These are phyloP conservation scores for Lordiphosa andalusiaca DNA, from an alignment of 2,888 invertebrate genomes.

Conservation along the genomic window DNA sequence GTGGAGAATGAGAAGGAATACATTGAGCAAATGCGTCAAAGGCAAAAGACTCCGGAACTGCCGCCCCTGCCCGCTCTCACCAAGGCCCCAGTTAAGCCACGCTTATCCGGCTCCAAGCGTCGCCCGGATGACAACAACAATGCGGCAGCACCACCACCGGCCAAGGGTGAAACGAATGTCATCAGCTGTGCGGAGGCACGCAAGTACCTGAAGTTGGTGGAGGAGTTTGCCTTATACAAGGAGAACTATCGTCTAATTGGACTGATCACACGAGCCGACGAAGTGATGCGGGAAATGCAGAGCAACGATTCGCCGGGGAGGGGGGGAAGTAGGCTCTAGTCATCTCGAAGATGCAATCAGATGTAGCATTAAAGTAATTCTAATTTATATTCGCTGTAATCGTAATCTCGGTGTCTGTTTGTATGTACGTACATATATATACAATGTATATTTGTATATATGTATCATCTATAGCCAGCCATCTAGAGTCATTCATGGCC, in stretches of 20 bases:
- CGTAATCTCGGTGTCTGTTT: slow-evolving; percentile 7
- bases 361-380: slow-evolving; percentile 43
- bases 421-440: not conserved
- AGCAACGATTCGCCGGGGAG: slow-evolving; percentile 55
- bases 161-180: slow-evolving; percentile 12
- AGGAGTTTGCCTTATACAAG: slow-evolving; percentile 76
- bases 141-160: not conserved
- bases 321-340: slow-evolving; percentile 18
- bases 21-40: slow-evolving; percentile 56
- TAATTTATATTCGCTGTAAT: slow-evolving; percentile 17
- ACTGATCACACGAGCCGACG: slow-evolving; percentile 76
- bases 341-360: slow-evolving; percentile 67
- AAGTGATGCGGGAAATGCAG: slow-evolving; percentile 69
- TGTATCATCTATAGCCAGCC: slow-evolving; percentile 2
- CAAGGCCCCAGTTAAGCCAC: slow-evolving; percentile 30
- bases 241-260: slow-evolving; percentile 77
- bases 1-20: slow-evolving; percentile 60
- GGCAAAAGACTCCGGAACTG: slow-evolving; percentile 30
- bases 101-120: slow-evolving; percentile 18
- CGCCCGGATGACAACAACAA: slow-evolving; percentile 52
- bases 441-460: too few species aligned
- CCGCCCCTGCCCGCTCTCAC: slow-evolving; percentile 46
- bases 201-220: slow-evolving; percentile 75
- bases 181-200: slow-evolving; percentile 72
- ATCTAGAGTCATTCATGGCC: slow-evolving; percentile 20